Base-by-base conservation (phyloP, 2,797 vertebrate species). In the Trematomus bernacchii region DNA sequence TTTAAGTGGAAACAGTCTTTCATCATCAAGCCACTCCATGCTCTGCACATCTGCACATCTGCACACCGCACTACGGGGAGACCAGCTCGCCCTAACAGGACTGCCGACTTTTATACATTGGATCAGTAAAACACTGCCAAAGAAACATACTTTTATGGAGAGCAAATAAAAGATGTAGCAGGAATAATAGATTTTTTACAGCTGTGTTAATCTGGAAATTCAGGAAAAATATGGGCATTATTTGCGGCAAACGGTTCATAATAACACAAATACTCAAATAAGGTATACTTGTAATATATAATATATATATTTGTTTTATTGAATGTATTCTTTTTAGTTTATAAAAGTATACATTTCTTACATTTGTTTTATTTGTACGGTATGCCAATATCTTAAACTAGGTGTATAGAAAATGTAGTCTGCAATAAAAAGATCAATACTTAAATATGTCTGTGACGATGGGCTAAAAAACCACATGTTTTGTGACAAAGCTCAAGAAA, bases 1-100 rank as follows among this genome's bases (percentile, higher is more conserved):
- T 87, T 86, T 85, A 88, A 93, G 83, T 93, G 90, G 89, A 94
- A 93, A 91, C 89, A 89, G 90, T 89, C 84, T 88, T 91, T 93
- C 88, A 91, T 92, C 90, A 89, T 85, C 82, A 79, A 75, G 84
- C 62, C 82, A 84, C 86, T 89, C 84, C 76, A 68, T 73, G 83
- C 79, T 71, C 77, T 66, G 78, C 81, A 85, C 85, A 89, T 88
- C 84, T 90, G 88, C 85, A 85, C 68, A 80, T 81, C 87, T 83
- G 85, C 80, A 83, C 71, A 73, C 73, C 46, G 50, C 80, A 66
- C 78, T 62, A 72, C 37, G 27, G 67, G 67, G 73, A 84, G 50
- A 83, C 80, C 79, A 46, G 42, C 70, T 59, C 60, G 59, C 51
- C 50, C 55, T 62, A 54, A 80, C 77, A 80, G 67, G 18, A 44